A percentile compares a stretch with the other conserved stretches of the same genome.
These are phyloP conservation scores for Mythimna impura DNA, from an alignment of 2,888 invertebrate genomes.

Conservation along the genomic window DNA sequence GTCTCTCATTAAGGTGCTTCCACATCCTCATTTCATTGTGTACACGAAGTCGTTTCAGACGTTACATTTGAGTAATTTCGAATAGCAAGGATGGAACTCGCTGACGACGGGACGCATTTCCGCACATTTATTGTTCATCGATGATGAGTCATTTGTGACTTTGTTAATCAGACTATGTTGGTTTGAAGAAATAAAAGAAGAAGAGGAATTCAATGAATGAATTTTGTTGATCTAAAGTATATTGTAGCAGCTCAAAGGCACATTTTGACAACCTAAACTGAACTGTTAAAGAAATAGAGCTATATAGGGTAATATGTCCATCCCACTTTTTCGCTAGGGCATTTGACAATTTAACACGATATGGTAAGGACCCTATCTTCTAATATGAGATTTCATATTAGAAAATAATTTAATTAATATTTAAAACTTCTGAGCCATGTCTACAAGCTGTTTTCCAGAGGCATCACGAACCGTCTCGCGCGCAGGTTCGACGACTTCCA, in stretches of 20 bases:
- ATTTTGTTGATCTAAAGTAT: neutral
- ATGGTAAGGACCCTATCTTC: too few relatives aligned
- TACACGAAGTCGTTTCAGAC: slow-evolving; percentile 16
- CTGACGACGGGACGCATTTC: slow-evolving; percentile 35
- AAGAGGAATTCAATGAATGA: neutral
- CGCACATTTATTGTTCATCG: slow-evolving; percentile 11
- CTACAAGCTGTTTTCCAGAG: too few relatives aligned
- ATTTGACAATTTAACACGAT: too few relatives aligned
- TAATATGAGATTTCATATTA: too few relatives aligned
- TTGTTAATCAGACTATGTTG: neutral
- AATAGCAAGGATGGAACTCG: slow-evolving; percentile 6
- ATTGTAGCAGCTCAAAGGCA: neutral
- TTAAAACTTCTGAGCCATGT: too few relatives aligned
- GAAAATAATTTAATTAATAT: too few relatives aligned
- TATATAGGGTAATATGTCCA: too few relatives aligned
- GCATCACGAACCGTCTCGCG: too few relatives aligned
- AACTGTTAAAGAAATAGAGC: too few relatives aligned
- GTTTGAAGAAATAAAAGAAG: neutral
- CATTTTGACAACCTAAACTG: too few relatives aligned
- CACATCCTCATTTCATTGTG: slow-evolving; percentile 32
- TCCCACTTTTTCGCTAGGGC: too few relatives aligned
- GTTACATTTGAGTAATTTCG: slow-evolving; percentile 32
- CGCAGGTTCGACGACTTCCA: too few relatives aligned
- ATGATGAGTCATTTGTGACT: slow-evolving; percentile 22
- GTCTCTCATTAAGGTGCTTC: slow-evolving; percentile 16